These are phyloP conservation scores for Drosophila sordidula DNA, from an alignment of 2,888 invertebrate genomes.

Conservation along the genomic window DNA sequence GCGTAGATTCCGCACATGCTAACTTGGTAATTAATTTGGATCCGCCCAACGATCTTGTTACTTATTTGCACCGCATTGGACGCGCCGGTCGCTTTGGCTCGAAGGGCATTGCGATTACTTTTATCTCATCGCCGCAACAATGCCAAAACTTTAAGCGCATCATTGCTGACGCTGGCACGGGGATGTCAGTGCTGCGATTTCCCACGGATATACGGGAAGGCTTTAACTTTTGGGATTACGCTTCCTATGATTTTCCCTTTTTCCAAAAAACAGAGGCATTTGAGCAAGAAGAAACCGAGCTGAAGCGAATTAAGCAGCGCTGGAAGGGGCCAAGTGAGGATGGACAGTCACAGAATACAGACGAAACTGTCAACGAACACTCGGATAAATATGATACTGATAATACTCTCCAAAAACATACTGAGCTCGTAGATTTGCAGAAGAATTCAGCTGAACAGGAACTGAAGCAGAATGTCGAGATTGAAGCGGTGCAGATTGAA, in stretches of 20 bases:
- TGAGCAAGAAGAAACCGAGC: constrained; percentile 25
- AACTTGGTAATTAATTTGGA: constrained; percentile 97
- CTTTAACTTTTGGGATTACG: constrained; percentile 78
- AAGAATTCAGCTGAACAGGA: too few species aligned
- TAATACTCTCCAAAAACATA: neutral
- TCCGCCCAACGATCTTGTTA: constrained; percentile 91
- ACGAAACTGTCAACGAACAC: neutral
- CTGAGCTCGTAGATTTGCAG: too few species aligned
- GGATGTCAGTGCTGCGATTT: constrained; percentile 86
- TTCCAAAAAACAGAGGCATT: constrained; percentile 27
- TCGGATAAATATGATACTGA: neutral
- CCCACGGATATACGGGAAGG: constrained; percentile 70
- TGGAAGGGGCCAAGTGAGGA: constrained; percentile 11
- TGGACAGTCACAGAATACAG: neutral
- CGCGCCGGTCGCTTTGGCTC: constrained; percentile 97
- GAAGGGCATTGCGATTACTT: constrained; percentile 91
- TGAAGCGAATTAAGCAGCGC: constrained; percentile 44
- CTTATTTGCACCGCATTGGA: constrained; percentile 97
- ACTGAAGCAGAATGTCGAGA: neutral
- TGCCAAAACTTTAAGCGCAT: constrained; percentile 87
- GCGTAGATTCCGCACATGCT: constrained; percentile 96
- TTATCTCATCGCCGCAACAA: constrained; percentile 90
- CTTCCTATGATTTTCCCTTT: constrained; percentile 61
- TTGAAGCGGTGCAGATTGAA: neutral
- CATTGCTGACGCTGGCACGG: constrained; percentile 86